Evolutionary conservation across 2,113 vertebrate species (phyloP).

Genomic region (Pelmatolapia mariae): DNA sequence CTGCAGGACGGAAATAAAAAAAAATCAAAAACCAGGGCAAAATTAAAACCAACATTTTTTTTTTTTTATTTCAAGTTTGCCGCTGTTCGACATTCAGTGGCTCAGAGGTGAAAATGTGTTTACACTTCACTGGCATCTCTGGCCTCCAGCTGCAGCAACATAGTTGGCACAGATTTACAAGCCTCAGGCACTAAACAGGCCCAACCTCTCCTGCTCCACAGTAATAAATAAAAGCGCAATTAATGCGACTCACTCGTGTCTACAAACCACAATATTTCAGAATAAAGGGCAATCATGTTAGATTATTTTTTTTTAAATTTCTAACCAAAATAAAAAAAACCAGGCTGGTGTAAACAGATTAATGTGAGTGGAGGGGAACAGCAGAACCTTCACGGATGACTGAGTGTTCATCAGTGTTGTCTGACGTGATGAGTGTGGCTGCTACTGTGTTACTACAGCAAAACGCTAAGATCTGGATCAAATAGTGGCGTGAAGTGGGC

Average conservation of each 20-base stretch:
- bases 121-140: neutral
- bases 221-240: neutral
- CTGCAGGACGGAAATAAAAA: neutral
- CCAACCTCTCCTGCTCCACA: neutral
- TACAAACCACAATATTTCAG: neutral
- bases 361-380: neutral
- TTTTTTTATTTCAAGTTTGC: neutral
- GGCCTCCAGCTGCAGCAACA: neutral
- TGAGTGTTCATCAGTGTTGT: neutral
- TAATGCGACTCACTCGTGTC: neutral
- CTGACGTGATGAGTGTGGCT: neutral
- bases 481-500: neutral
- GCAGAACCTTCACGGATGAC: neutral
- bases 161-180: neutral
- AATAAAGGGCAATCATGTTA: neutral
- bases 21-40: neutral
- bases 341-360: neutral
- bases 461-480: neutral
- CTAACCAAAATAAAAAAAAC: neutral
- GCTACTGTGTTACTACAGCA: neutral
- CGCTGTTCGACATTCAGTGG: neutral
- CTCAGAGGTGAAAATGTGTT: neutral
- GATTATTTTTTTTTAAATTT: rapidly evolving
- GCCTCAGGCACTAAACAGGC: neutral
- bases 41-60: neutral